Evolutionary conservation across 2,113 vertebrate species (phyloP), one percentile per base, ranked within the genome.

Genomic region (Chloropsis hardwickii): DNA sequence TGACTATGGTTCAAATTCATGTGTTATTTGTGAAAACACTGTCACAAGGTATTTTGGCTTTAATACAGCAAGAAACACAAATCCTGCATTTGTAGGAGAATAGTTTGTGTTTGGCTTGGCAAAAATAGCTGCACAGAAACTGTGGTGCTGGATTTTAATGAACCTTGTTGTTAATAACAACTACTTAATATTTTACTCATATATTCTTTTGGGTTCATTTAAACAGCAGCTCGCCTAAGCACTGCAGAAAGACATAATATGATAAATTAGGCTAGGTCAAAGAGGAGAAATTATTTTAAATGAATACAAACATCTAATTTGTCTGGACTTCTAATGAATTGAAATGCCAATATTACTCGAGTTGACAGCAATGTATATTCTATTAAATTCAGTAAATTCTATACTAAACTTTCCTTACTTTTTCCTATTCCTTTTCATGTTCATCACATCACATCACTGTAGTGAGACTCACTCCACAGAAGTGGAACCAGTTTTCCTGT

Each of bases 221-320:
- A 90, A 90, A 70, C 56, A 65, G 69, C 83, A 88, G 78, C 80
- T 86, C 2, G 11, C 39, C 83, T 77, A 87, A 92, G 67, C 42
- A 2, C 71, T 86, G 86, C 78, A 81, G 90, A 81, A 93, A 85
- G 86, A 58, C 1, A 1, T 29, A 78, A 73, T 93, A 82, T 96
- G 95, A 96, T 94, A 87, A 97, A 97, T 95, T 77, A 92, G 64
- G 35, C 51, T 65, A 61, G 91, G 95, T 91, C 88, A 97, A 96
- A 94, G 94, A 86, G 73, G 80, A 94, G 70, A 85, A 96, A 94
- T 94, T 70, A 93, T 88, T 95, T 95, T 74, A 71, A 89, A 96
- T 94, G 35, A 94, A 94, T 80, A 80, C 77, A 88, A 97, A 92
- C 70, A 89, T 84, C 86, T 88, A 92, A 94, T 96, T 96, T 95